Conservation (phyloP, 1,140 invertebrate species). For the Aplysia californica region DNA sequence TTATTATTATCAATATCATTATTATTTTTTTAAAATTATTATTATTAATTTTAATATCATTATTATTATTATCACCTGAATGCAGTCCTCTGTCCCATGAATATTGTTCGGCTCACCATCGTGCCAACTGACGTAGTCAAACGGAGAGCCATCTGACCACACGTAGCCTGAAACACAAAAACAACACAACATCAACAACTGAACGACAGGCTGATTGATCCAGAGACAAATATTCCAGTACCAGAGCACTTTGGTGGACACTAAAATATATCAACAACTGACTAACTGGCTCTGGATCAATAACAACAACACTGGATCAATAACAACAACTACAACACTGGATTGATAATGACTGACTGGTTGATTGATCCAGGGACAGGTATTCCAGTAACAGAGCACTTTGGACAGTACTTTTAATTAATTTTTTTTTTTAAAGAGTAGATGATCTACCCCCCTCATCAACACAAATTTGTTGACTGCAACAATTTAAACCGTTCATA, state of each 20-base stretch:
- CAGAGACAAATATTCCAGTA: neutral
- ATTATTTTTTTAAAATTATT: neutral
- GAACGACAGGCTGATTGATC: neutral
- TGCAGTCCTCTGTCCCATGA: constrained; percentile 37
- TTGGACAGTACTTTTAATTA: no score
- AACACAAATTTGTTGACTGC: no score
- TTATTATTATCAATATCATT: neutral
- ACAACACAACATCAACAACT: neutral
- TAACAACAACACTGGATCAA: no score
- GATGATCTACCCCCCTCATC: no score
- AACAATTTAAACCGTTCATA: no score
- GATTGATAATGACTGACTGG: neutral
- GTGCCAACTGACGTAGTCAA: constrained; percentile 46
- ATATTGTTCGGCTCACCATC: constrained; percentile 36
- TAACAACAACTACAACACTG: neutral
- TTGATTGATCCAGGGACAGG: no score
- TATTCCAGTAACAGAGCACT: no score
- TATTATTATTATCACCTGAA: constrained; percentile 15
- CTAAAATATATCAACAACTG: no score
- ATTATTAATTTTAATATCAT: no score
- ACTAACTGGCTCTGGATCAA: no score
- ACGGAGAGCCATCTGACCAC: constrained; percentile 53
- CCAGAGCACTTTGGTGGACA: neutral
- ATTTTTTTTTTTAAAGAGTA: no score
- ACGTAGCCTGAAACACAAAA: constrained; percentile 29